These are phyloP conservation scores for Drosophila flavopinicola DNA, from an alignment of 2,888 invertebrate species.

Conservation along the genomic window DNA sequence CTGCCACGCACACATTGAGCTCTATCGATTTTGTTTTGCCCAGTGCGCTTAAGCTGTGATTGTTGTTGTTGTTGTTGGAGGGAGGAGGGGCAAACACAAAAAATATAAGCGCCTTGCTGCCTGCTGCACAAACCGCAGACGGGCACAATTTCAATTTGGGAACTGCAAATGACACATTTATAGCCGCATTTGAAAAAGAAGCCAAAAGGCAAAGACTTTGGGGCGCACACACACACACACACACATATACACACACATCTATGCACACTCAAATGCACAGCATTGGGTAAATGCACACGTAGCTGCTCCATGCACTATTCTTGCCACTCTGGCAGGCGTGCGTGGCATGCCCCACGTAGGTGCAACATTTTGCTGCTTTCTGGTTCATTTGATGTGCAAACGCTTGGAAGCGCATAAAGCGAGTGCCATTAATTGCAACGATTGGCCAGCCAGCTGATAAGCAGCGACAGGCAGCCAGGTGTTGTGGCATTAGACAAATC, in stretches of 20 bases:
- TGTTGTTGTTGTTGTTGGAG: constrained; percentile 12
- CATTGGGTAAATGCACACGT: constrained; percentile 28
- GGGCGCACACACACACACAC: not conserved
- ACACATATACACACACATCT: not conserved
- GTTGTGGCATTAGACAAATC: constrained; percentile 52
- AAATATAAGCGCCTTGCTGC: constrained; percentile 10
- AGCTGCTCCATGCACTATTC: constrained; percentile 10
- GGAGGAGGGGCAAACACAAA: not conserved
- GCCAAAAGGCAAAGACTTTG: constrained; percentile 14
- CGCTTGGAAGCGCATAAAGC: constrained; percentile 70
- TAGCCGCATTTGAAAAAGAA: constrained; percentile 29
- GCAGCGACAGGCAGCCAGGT: too few species aligned
- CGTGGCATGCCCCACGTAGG: constrained; percentile 35
- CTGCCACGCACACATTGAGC: constrained; percentile 20
- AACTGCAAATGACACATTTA: constrained; percentile 65
- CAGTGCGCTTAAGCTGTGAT: constrained; percentile 28
- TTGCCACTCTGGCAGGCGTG: constrained; percentile 15
- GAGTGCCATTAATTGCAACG: constrained; percentile 70
- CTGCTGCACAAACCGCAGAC: constrained; percentile 32
- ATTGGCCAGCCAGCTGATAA: constrained; percentile 19
- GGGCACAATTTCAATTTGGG: constrained; percentile 49
- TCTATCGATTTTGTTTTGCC: constrained; percentile 28
- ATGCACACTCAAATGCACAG: not conserved
- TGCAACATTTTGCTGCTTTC: constrained; percentile 73
- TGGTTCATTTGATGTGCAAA: constrained; percentile 73